Conservation (phyloP, 1,140 invertebrate genomes). For the Gryon sp. region DNA sequence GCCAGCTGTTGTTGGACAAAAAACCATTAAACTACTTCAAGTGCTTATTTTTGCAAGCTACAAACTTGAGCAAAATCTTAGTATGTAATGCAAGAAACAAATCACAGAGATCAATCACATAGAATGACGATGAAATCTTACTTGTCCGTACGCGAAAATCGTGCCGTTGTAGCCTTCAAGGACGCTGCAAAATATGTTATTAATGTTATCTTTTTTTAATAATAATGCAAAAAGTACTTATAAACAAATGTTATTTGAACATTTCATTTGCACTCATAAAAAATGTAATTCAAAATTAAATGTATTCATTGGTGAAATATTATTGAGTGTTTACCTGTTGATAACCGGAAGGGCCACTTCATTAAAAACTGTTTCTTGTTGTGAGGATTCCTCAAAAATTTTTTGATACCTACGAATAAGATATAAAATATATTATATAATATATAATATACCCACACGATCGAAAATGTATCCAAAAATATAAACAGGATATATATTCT, state of each 20-base stretch:
- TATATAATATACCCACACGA: no score
- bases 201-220: slow-evolving; percentile 3
- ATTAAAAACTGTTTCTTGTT: slow-evolving; percentile 76
- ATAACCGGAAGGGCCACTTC: slow-evolving; percentile 78
- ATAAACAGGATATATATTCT: no score
- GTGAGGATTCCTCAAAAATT: slow-evolving; percentile 73
- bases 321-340: slow-evolving; percentile 72
- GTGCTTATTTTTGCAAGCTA: neutral
- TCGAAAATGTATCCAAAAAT: no score
- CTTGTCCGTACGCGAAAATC: slow-evolving; percentile 92
- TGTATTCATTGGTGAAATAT: neutral
- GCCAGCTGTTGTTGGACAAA: slow-evolving; percentile 24
- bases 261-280: no score
- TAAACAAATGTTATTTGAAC: neutral
- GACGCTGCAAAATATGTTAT: slow-evolving; percentile 76
- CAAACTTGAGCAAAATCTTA: no score
- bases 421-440: neutral
- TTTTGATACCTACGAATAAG: slow-evolving; percentile 74
- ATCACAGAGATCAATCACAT: slow-evolving; percentile 7
- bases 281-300: no score
- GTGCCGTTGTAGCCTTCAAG: slow-evolving; percentile 90
- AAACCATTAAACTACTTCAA: slow-evolving; percentile 7
- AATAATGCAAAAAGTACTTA: slow-evolving; percentile 32
- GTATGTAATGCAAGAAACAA: slow-evolving; percentile 14
- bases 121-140: slow-evolving; percentile 62